phyloP scores from a whole-genome alignment of 2,797 vertebrate species.

The Orestias chungarensis region DNA sequence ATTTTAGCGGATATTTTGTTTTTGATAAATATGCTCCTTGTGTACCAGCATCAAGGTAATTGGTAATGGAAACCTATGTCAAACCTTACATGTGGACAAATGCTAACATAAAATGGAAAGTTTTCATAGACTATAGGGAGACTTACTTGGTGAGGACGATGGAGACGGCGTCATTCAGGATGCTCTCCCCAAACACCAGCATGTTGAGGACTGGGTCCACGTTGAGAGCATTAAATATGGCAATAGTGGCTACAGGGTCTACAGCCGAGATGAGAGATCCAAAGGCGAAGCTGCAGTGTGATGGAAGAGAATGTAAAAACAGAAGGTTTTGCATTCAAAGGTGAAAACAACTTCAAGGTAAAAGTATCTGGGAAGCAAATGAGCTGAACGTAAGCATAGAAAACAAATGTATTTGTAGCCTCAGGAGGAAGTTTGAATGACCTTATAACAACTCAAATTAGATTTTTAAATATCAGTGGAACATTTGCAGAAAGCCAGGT shows the following conservation, averaged over 20 bases:
- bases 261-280: conserved; percentile 97
- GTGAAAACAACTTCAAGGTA: neutral
- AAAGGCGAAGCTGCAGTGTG: conserved; percentile 89
- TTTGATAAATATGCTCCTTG: neutral
- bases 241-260: conserved; percentile 97
- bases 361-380: neutral
- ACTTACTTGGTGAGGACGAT: conserved; percentile 97
- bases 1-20: neutral
- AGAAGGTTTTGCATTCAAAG: neutral
- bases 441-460: neutral
- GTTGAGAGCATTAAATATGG: conserved; percentile 97
- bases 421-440: neutral
- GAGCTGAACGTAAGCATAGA: neutral
- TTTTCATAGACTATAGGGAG: neutral
- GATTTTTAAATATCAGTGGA: neutral
- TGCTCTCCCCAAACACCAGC: conserved; percentile 98
- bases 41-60: neutral
- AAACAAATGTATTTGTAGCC: neutral
- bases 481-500: neutral
- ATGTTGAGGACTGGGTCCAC: conserved; percentile 99
- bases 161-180: conserved; percentile 97
- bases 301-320: conserved; percentile 13
- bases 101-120: too few species aligned
- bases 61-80: conserved; percentile 3
- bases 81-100: conserved; percentile 5